These are phyloP conservation scores for Emydocephalus ijimae DNA, from an alignment of 2,113 vertebrate species.

Conservation along the genomic window DNA sequence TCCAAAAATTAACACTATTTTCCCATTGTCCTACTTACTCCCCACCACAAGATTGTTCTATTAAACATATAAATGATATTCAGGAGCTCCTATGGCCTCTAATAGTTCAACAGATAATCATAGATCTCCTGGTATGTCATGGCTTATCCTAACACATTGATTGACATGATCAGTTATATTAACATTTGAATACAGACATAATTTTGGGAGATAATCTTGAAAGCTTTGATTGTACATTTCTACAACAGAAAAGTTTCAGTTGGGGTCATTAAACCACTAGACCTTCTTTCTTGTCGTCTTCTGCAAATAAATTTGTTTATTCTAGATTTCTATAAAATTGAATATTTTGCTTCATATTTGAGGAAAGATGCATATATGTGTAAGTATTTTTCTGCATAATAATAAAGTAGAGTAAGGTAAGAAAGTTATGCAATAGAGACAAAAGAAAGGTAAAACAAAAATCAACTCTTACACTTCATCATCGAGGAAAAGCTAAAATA, in stretches of 20 bases:
- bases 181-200: not conserved
- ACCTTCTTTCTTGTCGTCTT: not conserved
- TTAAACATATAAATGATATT: not conserved
- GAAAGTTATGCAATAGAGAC: not conserved
- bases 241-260: not conserved
- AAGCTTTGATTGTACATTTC: not conserved
- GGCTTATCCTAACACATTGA: not conserved
- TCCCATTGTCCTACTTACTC: not conserved
- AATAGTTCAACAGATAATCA: not conserved
- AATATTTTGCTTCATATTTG: not conserved
- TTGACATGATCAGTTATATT: not conserved
- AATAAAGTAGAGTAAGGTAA: not conserved
- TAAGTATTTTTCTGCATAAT: not conserved
- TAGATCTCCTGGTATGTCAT: not conserved
- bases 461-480: not conserved
- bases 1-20: not conserved
- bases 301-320: not conserved
- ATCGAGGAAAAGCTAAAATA: not conserved
- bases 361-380: not conserved
- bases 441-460: not conserved
- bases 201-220: not conserved
- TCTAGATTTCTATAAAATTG: not conserved
- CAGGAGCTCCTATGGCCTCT: not conserved
- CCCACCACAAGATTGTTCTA: not conserved
- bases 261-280: not conserved